Evolutionary conservation across 2,888 invertebrate genomes (phyloP), one percentile per base, ranked within the genome.

Genomic region (Bibio marci): DNA sequence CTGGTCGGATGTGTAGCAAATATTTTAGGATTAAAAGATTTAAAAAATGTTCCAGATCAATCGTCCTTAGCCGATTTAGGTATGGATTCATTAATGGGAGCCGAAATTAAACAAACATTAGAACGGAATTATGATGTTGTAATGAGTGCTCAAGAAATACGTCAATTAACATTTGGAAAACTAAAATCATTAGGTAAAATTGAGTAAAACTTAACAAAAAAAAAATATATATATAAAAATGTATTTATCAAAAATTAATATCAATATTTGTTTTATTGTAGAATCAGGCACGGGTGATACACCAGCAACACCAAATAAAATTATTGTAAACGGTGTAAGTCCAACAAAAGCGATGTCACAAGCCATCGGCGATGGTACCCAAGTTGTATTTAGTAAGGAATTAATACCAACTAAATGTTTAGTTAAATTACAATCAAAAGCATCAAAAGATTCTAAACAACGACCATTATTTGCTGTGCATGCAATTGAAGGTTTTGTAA

Each of bases 1-100:
- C 65, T 92, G 10, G 67, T 80, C 32, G 75, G 81, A 48, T 79
- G 85, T 34, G 76, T 94, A 10, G 85, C 81, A 36, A 88, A 91
- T 57, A 90, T 94, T 52, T 65, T 94, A 38, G 83, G 87, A 43
- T 76, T 97, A 52, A 88, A 91, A 59, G 91, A 97, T 53, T 65
- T 77, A 0, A 74, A 73, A 48, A 79, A 80, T 44, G 71, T 94
- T 25, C 75, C 85, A 44, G 69, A 74, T 31, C 70, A 72, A 22
- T 73, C 82, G 4, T 81, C 80, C 31, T 66, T 98, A 35, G 88
- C 90, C 22, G 97, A 98, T 60, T 71, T 98, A 30, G 97, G 97
- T 44, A 87, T 98, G 79, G 97, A 98, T 59, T 95, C 95, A 2
- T 66, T 98, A 48, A 97, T 97, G 97, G 94, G 94, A 34, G 92